A percentile compares a stretch with the other conserved stretches of the same genome.
These are phyloP conservation scores for Entosphenus tridentatus DNA, from an alignment of 2,113 vertebrate species.

Conservation along the genomic window DNA sequence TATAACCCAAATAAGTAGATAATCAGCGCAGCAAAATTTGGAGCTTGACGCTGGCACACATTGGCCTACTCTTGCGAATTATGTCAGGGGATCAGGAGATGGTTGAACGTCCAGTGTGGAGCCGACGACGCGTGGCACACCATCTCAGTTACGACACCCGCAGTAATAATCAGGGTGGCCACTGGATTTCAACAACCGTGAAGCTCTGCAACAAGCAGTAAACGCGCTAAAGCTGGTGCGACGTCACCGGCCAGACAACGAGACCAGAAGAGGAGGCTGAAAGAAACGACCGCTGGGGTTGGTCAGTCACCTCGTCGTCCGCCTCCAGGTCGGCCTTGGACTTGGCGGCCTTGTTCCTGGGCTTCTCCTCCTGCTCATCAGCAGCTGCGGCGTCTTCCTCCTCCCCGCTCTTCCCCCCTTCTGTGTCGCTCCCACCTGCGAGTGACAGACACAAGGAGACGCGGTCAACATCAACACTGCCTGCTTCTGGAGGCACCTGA, in stretches of 20 bases:
- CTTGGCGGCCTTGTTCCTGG: not conserved
- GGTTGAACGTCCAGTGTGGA: no score
- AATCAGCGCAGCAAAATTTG: no score
- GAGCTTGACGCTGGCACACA: no score
- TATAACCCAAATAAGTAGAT: no score
- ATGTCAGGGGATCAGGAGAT: no score
- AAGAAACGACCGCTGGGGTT: not conserved
- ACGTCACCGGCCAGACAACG: not conserved
- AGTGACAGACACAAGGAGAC: not conserved
- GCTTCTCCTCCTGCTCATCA: not conserved
- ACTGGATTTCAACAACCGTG: not conserved
- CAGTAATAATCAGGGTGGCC: not conserved
- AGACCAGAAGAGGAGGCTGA: not conserved
- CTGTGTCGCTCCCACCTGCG: not conserved
- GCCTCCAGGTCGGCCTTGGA: slow-evolving; percentile 5
- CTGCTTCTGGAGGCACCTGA: not conserved
- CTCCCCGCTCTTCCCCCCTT: not conserved
- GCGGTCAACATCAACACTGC: not conserved
- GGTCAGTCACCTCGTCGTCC: slow-evolving; percentile 3
- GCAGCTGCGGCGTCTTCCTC: not conserved
- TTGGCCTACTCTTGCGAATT: no score
- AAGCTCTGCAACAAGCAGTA: not conserved
- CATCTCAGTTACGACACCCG: not conserved
- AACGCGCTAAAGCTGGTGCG: not conserved
- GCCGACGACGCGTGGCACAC: not conserved